Base-by-base conservation (phyloP, 2,888 invertebrate species). In the Hedychridium roseum region DNA sequence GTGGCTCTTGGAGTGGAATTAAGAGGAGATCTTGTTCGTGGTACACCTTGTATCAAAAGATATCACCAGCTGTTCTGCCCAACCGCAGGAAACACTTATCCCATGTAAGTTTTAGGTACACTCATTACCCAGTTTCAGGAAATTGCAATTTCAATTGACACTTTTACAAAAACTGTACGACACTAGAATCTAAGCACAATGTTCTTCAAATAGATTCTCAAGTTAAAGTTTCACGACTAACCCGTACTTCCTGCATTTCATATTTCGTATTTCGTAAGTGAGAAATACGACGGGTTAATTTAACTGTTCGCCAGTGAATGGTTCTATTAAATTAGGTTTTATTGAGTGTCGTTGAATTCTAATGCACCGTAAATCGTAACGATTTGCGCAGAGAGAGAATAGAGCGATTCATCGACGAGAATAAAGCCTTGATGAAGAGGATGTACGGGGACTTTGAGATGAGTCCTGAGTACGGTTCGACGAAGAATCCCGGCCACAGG, bases 361-460 rank as follows among this genome's bases (percentile, higher is more conserved):
- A n/a, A n/a, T n/a, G n/a, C n/a, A n/a, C n/a, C n/a, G n/a, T n/a
- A n/a, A n/a, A n/a, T n/a, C n/a, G n/a, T n/a, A n/a, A n/a, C n/a
- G n/a, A n/a, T n/a, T n/a, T n/a, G n/a, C 85, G 39, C 82, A 95
- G 94, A 80, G 92, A 93, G 60, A 88, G 90, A 76, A 95, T 95
- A 79, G 94, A 94, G 78, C 84, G 86, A 56, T 95, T 94, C 81
- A 95, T 95, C 71, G 94, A 95, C 73, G 94, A 95, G 78, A 95
- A 95, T 79, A 95, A 95, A 79, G 94, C 94, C 43, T 78, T 95
- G 61, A 94, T 94, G 86, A 89, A 92, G 73, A 84, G 94, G 50
- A 95, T 95, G 95, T 94, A 94, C 75, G 95, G 95, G 0, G 92
- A 94, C 65, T 94, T 94, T 73, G 85, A 86, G 58, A 86, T 87